phyloP scores from a whole-genome alignment of 2,113 vertebrate genomes.

The Chrysochloris asiatica region DNA sequence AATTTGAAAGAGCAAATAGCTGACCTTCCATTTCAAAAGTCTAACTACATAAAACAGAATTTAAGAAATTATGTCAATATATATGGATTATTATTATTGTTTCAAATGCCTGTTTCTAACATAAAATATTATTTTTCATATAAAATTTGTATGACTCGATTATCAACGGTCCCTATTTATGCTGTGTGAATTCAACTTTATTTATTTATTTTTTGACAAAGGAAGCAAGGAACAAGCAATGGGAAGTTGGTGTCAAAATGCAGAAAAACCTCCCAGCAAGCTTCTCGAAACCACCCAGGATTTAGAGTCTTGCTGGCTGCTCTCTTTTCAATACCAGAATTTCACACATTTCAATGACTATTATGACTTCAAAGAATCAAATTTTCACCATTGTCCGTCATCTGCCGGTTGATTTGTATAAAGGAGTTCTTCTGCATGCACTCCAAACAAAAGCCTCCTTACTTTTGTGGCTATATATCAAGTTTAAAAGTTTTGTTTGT shows the following conservation, averaged over 20 bases:
- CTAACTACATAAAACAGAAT: not conserved
- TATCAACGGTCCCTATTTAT: slow-evolving; percentile 81
- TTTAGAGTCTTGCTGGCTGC: slow-evolving; percentile 89
- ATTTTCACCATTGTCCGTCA: slow-evolving; percentile 98
- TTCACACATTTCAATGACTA: slow-evolving; percentile 99
- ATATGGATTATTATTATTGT: slow-evolving; percentile 59
- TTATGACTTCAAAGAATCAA: slow-evolving; percentile 99
- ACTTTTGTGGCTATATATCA: slow-evolving; percentile 88
- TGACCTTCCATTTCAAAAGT: not conserved
- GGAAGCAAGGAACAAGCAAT: slow-evolving; percentile 93
- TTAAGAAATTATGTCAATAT: not conserved
- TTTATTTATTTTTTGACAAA: slow-evolving; percentile 81
- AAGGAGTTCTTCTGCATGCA: slow-evolving; percentile 92
- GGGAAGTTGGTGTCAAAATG: slow-evolving; percentile 96
- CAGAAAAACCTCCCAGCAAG: slow-evolving; percentile 95
- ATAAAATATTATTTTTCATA: slow-evolving; percentile 68
- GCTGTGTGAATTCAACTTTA: slow-evolving; percentile 74
- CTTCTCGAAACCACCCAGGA: slow-evolving; percentile 94
- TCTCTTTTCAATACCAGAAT: slow-evolving; percentile 95
- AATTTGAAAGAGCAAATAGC: not conserved
- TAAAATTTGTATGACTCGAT: slow-evolving; percentile 77
- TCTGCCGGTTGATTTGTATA: slow-evolving; percentile 94
- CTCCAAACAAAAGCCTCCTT: slow-evolving; percentile 91
- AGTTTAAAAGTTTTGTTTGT: slow-evolving; percentile 87
- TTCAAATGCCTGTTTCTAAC: slow-evolving; percentile 60